Evolutionary conservation across 2,888 invertebrate species (phyloP), one percentile per base, ranked within the genome.

Genomic region (Temnothorax ravouxi): DNA sequence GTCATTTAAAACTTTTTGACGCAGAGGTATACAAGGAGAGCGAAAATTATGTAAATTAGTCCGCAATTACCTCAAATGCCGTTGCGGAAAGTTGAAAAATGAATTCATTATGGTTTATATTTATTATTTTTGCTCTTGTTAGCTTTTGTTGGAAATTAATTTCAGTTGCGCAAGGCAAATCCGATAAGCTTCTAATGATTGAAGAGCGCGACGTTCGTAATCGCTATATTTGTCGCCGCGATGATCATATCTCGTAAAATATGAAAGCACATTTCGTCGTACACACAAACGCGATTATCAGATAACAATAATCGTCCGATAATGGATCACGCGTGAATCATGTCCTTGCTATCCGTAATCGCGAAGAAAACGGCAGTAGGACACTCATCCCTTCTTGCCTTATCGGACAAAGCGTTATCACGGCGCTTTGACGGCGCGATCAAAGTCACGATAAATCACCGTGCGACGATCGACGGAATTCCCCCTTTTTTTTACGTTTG

Each of bases 381-480:
- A 21, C 29, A n/a, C 29, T 56, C 15, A 11, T 59, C 21, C 9
- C 18, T 69, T 71, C 59, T 77, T 69, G 25, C 59, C 72, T 59
- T 72, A 80, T 80, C 71, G 59, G 34, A 71, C 47, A 47, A 34
- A 50, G 50, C 47, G 59, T 80, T 80, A 80, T 72, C 72, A 72
- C 59, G 21, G 47, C 72, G 21, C 72, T 80, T 61, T 72, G 72
- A 80, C 72, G 56, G 21, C 54, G 29, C 44, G 72, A 71, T 80
- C n/a, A 25, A 34, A 59, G 34, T 44, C 72, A n/a, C 79, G 59
- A 80, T 80, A 80, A 71, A 80, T 80, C 79, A 79, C 38, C 6
- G 29, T 59, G 44, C 18, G 79, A 69, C 59, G 47, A 76, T 64
- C 52, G 54, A 29, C 64, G 11, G 18, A 15, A 25, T 56, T 8